Evolutionary conservation across 2,888 invertebrate species (phyloP), one percentile per base, ranked within the genome.

Genomic region (Lottia scabra): DNA sequence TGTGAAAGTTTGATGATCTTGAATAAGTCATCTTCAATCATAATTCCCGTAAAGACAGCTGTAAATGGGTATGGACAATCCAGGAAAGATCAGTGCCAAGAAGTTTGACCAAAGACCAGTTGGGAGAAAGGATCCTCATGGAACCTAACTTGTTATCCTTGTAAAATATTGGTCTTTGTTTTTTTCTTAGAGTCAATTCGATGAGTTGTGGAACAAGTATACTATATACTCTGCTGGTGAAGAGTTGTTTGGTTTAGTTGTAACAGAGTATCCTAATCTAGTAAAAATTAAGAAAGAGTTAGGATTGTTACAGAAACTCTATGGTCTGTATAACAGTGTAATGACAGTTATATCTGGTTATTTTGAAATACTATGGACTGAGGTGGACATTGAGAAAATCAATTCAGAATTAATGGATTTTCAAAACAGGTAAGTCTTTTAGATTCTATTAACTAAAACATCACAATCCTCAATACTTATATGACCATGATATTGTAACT

Each of bases 361-460:
- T 81, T 87, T 80, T 75, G 88, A 89, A 75, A 85, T 89, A 27
- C 80, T 85, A 8, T 89, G 89, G 89, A 80, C 83, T 12, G 89
- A 89, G 62, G 87, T 89, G 43, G 87, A 89, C 75, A 88, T 88
- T 74, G 88, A 88, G 43, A 88, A 86, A 69, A 89, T 89, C 75
- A 87, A 86, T 71, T 75, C 77, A 15, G 88, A 89, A 70, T 80
- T 89, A 5, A 65, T 72, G 30, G 89, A 89, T 56, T 83, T 89
- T 43, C 88, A 88, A 67, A 87, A 85, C 77, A 87, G 86, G 89
- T 89, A 67, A 71, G 38, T 6, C n/a, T n/a, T 38, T 38, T 4
- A 10, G 5, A 6, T 8, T 38, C 10, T 38, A 1, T 38, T 38
- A 1, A 38, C 10, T 1, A 10, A 1, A 38, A 10, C 38, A 8